phyloP scores from a whole-genome alignment of 2,113 vertebrate genomes.

The Xiphophorus couchianus region DNA sequence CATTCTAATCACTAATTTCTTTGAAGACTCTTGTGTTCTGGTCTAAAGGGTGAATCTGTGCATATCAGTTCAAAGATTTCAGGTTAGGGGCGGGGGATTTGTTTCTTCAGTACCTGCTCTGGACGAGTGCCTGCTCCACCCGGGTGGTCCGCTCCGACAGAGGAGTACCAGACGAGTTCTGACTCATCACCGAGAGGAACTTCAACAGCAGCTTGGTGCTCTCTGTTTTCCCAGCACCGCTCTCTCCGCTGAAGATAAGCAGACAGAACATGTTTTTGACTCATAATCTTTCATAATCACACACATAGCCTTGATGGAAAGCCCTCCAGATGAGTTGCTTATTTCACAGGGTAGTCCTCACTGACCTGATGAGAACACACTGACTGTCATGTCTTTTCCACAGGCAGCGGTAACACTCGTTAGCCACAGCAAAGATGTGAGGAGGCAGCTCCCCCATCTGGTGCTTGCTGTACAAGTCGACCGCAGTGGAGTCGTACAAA shows the following conservation, averaged over 20 bases:
- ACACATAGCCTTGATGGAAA: background rate
- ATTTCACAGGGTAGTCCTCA: slow-evolving; percentile 40
- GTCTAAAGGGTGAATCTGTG: background rate
- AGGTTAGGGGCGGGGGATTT: too few relatives aligned
- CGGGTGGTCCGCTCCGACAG: slow-evolving; percentile 81
- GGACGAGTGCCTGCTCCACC: slow-evolving; percentile 90
- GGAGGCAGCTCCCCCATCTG: slow-evolving; percentile 91
- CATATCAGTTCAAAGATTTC: too few relatives aligned
- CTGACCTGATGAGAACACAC: slow-evolving; percentile 91
- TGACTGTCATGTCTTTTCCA: slow-evolving; percentile 95
- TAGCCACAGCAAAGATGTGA: slow-evolving; percentile 92
- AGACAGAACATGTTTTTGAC: slow-evolving; percentile 3
- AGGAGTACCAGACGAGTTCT: slow-evolving; percentile 80
- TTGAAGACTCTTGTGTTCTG: background rate
- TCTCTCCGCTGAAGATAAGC: slow-evolving; percentile 83
- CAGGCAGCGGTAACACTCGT: slow-evolving; percentile 93
- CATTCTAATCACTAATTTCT: too few relatives aligned
- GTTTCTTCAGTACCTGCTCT: slow-evolving; percentile 85
- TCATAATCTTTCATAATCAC: background rate
- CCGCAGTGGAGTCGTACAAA: slow-evolving; percentile 82
- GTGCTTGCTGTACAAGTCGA: slow-evolving; percentile 87
- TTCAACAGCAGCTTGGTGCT: slow-evolving; percentile 92
- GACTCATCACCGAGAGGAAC: slow-evolving; percentile 92
- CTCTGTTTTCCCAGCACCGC: slow-evolving; percentile 93
- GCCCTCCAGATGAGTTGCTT: background rate